Base-by-base conservation (phyloP, 2,888 invertebrate species). In the Eristalis arbustorum region DNA sequence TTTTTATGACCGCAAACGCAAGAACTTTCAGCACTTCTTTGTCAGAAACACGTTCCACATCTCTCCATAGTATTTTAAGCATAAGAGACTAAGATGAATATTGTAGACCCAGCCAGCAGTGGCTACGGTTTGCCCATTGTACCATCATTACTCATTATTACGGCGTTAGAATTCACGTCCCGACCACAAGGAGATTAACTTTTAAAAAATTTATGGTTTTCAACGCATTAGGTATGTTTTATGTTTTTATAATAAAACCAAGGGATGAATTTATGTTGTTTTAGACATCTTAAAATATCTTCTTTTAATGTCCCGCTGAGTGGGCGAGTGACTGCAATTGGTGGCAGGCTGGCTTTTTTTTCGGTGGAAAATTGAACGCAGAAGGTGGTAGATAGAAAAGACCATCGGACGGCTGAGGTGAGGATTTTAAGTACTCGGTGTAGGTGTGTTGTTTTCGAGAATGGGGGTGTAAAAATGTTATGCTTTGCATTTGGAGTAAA, bases 121-220 rank as follows among this genome's bases (percentile, higher is more conserved):
- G 37, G 49, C 18, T 62, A 42, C 25, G 67, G 76, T 22, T 28
- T 68, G 83, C 79, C 87, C 75, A 83, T 79, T 83, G 83, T 87
- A 71, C 78, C 72, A 87, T 83, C 87, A 87, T 87, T 83, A 87
- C 87, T 87, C 87, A 87, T 87, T 87, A 87, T 87, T 87, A 87
- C 78, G 78, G 87, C 82, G 67, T 83, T 83, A 79, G 87, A 82
- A 87, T 87, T 87, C 87, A 83, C 82, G 87, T 87, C 74, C 87
- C 78, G 75, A 63, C 87, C 87, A 83, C 87, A 68, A 87, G 66
- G 77, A 89, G 89, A 88, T 89, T 89, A 89, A 89, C 82, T 89
- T 89, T 89, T 89, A 87, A 88, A 89, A 89, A 89, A 88, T 89
- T 88, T 89, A 89, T 89, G 89, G 89, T 88, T 89, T 89, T 89